phyloP scores from a whole-genome alignment of 2,113 vertebrate species.

The Orycteropus afer region DNA sequence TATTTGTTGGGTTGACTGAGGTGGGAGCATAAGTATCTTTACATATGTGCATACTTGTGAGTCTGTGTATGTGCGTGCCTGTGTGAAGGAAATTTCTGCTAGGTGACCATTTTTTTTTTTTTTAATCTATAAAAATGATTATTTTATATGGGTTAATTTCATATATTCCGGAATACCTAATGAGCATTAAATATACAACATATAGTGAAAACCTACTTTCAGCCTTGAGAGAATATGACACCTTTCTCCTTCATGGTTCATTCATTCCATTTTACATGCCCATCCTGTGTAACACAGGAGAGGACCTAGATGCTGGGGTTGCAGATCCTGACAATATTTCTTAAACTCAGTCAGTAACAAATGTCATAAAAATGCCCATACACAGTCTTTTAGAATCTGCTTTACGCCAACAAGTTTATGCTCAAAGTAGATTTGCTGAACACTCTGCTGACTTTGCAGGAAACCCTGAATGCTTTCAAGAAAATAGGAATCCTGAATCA shows the following conservation, averaged over 20 bases:
- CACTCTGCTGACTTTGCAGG: neutral
- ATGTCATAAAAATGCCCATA: neutral
- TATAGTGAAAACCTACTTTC: neutral
- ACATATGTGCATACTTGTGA: neutral
- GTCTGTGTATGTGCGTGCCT: neutral
- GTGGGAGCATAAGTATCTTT: neutral
- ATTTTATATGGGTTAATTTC: neutral
- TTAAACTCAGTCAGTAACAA: neutral
- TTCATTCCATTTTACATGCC: neutral
- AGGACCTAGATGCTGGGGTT: neutral
- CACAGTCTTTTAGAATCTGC: neutral
- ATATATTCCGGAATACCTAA: neutral
- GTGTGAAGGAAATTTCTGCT: neutral
- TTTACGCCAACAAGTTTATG: neutral
- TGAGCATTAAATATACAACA: neutral
- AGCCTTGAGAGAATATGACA: neutral
- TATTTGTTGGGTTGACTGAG: neutral
- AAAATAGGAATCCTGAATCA: neutral
- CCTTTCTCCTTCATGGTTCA: neutral
- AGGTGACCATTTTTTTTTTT: neutral
- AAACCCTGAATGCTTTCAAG: neutral
- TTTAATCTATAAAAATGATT: slow-evolving; percentile 4
- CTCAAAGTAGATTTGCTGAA: slow-evolving; percentile 6
- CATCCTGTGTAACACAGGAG: neutral
- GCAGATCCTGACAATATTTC: neutral